Evolutionary conservation across 2,888 invertebrate species (phyloP), one percentile per base, ranked within the genome.

Genomic region (Hyalella azteca): DNA sequence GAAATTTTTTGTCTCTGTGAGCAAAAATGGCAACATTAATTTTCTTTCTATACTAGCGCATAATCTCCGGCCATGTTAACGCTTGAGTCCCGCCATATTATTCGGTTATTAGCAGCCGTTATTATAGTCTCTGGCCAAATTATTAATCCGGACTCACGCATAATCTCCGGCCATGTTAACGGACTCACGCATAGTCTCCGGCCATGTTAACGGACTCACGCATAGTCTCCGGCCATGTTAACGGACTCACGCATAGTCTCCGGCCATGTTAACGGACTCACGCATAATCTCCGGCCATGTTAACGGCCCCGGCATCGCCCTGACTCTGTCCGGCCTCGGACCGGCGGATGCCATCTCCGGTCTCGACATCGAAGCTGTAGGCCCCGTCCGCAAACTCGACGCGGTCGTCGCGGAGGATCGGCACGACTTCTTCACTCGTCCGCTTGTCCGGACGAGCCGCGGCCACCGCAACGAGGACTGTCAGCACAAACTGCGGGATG

Each of bases 301-400:
- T 75, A 29, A 75, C 75, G 29, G 75, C 75, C 5, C 75, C 75
- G 2, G 75, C 9, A 3, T 75, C 75, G 1, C 75, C 75, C 45
- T 75, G 41, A 29, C 75, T 75, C 45, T 75, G 75, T 7, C 75
- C 75, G 29, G 75, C 75, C 45, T 75, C 75, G 5, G 75, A 75
- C 9, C 60, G n/a, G 13, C 22, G n/a, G 77, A 83, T 81, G 41
- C 81, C 83, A 41, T 83, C 79, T 29, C 77, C 83, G 32, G 83
- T 80, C 73, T 81, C 81, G 29, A 83, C 75, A 29, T 83, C 83
- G 50, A 81, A 59, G 79, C 50, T 83, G 83, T 80, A 83, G 26
- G 59, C 81, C 19, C 83, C 83, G 73, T 83, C 80, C n/a, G 79
- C 77, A 40, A 79, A 78, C 32, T 81, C 79, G 19, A 80, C 76